Base-by-base conservation (phyloP, 2,797 vertebrate genomes). In the Hafferia zeledoni region DNA sequence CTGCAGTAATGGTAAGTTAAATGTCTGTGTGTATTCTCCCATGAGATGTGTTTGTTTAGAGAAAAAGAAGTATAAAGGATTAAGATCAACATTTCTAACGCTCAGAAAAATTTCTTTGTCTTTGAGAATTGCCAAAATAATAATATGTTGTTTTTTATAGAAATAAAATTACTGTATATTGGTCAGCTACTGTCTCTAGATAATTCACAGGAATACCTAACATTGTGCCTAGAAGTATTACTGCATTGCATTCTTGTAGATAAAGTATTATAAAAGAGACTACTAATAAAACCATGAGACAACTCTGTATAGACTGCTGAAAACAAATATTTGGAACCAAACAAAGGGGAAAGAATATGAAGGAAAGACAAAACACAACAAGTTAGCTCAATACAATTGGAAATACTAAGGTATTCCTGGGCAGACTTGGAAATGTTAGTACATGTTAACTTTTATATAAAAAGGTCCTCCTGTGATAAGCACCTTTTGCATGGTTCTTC, bases 1-100 rank as follows among this genome's bases (percentile, higher is more conserved):
- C 97, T 96, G 84, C 97, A 95, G 50, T 72, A 81, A 96, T 90
- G 98, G 98, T 99, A 97, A 98, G 98, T 98, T 95, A 89, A 89
- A 72, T 52, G 50, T 93, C 72, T 92, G 59, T 93, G 82, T 96
- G 76, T 76, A 53, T 85, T 44, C 61, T 89, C 37, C 56, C 67
- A 17, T 39, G 46, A 78, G 74, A 27, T 49, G 60, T 87, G 46
- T 89, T 79, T 85, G 79, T 80, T 85, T 75, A 69, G 71, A 88
- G 60, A 69, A 61, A 76, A 83, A 83, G 65, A 69, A 56, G 7
- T 57, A 14, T 52, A 61, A 86, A 77, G 59, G 65, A 41, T 65
- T 82, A 68, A 82, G 74, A 78, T 69, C 43, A 82, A 0, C n/a
- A 39, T 85, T 91, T 70, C 69, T 88, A 72, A 82, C 67, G 52